Evolutionary conservation across 2,888 invertebrate genomes (phyloP), one percentile per base, ranked within the genome.

Genomic region (Lathronympha strigana): DNA sequence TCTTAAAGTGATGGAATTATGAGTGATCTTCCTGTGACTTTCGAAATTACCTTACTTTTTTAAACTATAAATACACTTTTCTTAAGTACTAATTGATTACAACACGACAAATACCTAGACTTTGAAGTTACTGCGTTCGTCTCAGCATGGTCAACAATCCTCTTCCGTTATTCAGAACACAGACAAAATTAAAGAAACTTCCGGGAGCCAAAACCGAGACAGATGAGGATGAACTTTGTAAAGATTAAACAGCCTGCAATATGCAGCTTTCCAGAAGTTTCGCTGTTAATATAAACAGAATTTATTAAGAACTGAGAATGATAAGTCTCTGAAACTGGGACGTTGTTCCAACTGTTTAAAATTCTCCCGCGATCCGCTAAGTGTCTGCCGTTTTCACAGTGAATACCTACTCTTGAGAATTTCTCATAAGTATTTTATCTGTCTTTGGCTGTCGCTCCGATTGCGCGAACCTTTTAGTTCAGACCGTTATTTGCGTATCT

Each of bases 331-430:
- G 15, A 51, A 66, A 66, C 66, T 66, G 60, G 53, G 47, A 38
- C 64, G n/a, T 45, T 8, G 58, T 54, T 66, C 61, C 38, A 55
- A 66, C 66, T 62, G 66, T 58, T 68, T 66, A 60, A 67, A 68
- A 71, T 69, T 69, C 57, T 67, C 61, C 66, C 66, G 47, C 63
- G 51, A 60, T 63, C 51, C 63, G 67, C 33, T 64, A 64, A 67
- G 67, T 63, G 58, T 60, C 53, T 49, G 60, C 17, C 60, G 66
- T 61, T 66, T 61, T 66, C 61, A 15, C 54, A 61, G 54, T 15
- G 66, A 54, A 61, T 66, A 66, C 66, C 66, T 61, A 61, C 54
- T 61, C 47, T 61, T n/a, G 31, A 61, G 67, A 58, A 67, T 63
- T 67, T 58, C 63, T 63, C 47, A 63, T 63, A 58, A 63, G 63